phyloP scores from a whole-genome alignment of 2,888 invertebrate species.

The Stenotaenia linearis region DNA sequence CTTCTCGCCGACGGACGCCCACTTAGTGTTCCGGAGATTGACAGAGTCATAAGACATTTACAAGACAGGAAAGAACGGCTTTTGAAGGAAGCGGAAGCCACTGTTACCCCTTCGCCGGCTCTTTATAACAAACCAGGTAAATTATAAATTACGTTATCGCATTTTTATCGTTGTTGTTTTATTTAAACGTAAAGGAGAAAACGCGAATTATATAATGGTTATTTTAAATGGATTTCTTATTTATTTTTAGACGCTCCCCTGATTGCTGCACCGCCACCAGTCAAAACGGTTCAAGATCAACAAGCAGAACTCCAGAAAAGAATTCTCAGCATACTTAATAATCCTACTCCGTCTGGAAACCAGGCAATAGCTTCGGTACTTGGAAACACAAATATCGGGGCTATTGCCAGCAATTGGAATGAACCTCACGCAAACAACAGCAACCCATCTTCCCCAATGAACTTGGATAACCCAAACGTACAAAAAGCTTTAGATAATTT shows the following conservation, averaged over 20 bases:
- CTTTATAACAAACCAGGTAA: neutral
- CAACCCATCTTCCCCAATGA: slow-evolving; percentile 40
- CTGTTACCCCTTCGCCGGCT: neutral
- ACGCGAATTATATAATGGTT: too few species aligned
- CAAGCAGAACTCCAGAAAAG: slow-evolving; percentile 69
- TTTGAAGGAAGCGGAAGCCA: neutral
- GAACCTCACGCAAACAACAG: slow-evolving; percentile 33
- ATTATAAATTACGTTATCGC: too few species aligned
- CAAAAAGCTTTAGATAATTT: slow-evolving; percentile 50
- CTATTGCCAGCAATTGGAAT: slow-evolving; percentile 32
- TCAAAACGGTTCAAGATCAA: slow-evolving; percentile 38
- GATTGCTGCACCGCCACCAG: neutral
- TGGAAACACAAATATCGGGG: neutral
- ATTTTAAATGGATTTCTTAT: too few species aligned
- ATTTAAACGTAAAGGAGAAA: too few species aligned
- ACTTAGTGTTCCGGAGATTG: slow-evolving; percentile 70
- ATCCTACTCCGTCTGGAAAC: slow-evolving; percentile 41
- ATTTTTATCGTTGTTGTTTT: too few species aligned
- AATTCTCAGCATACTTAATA: slow-evolving; percentile 70
- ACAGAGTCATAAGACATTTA: slow-evolving; percentile 64
- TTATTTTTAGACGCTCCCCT: slow-evolving; percentile 18
- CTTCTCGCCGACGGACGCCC: slow-evolving; percentile 75
- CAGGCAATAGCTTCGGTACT: neutral
- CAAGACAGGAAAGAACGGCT: slow-evolving; percentile 66
- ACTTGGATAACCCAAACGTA: slow-evolving; percentile 49